Conservation (phyloP, 2,888 invertebrate genomes). For the Nematopogon swammerdamellus region DNA sequence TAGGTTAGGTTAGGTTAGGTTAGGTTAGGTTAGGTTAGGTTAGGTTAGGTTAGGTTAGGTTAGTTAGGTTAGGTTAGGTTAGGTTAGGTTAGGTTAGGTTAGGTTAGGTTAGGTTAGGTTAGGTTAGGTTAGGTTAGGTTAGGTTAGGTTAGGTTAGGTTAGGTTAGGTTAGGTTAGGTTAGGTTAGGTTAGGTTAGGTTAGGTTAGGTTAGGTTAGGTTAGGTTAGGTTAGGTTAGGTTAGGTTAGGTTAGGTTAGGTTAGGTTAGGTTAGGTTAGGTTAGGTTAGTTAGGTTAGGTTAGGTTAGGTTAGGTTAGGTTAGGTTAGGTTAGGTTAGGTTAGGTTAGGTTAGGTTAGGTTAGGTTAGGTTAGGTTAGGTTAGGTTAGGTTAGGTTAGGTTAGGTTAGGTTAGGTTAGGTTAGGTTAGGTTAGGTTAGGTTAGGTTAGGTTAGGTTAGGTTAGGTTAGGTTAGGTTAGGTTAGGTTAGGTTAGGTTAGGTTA, state of each 20-base stretch:
- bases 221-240: constrained; percentile 4
- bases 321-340: constrained; percentile 4
- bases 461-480: constrained; percentile 5
- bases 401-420: constrained; percentile 8
- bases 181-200: constrained; percentile 3
- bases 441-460: constrained; percentile 8
- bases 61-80: constrained; percentile 3
- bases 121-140: constrained; percentile 3
- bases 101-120: constrained; percentile 3
- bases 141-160: constrained; percentile 4
- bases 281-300: constrained; percentile 3
- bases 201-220: constrained; percentile 2
- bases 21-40: constrained; percentile 3
- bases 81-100: constrained; percentile 3
- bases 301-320: constrained; percentile 4
- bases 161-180: constrained; percentile 3
- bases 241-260: constrained; percentile 3
- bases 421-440: constrained; percentile 8
- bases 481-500: constrained; percentile 3
- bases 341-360: constrained; percentile 3
- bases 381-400: constrained; percentile 8
- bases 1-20: constrained; percentile 3
- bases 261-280: constrained; percentile 4
- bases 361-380: constrained; percentile 8
- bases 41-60: constrained; percentile 2